Evolutionary conservation across 2,888 invertebrate species (phyloP), one percentile per base, ranked within the genome.

Genomic region (Pachymerium ferrugineum): DNA sequence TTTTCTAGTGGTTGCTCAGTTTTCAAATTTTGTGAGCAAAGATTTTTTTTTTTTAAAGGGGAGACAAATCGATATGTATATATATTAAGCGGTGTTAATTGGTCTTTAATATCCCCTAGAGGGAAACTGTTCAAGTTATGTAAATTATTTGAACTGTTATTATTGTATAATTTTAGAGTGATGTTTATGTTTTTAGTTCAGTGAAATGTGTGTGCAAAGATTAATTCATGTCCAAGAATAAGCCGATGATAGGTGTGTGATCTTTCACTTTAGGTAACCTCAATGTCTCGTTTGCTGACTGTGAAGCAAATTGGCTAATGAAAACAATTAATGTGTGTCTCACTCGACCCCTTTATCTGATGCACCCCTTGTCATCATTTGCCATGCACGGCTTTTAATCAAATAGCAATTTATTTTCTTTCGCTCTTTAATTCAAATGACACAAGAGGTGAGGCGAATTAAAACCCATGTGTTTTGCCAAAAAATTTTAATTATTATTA

Each of bases 321-420:
- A 25, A 54, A 54, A 54, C 54, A 54, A 54, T 54, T 54, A 54
- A 54, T 54, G 54, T 25, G 22, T 19, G 54, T 54, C 54, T 54
- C 54, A 54, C 54, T 54, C 54, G 54, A 54, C 54, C 54, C 54
- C 54, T 54, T 54, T 54, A 54, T 54, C 54, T 54, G 54, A 54
- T 54, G 54, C 54, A 54, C 54, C 54, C 28, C 54, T 54, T 54
- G 54, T 54, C 54, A 54, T 54, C 54, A 54, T 54, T 54, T 54
- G 54, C 54, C 25, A 54, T 54, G 54, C 54, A 54, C 22, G 54
- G 25, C 54, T 54, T 54, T 54, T 54, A 54, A 54, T 54, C 54
- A 19, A 54, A 4, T 54, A 28, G 54, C 54, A 54, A 54, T 54
- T 54, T 54, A 54, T 54, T 54, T 54, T 54, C 54, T 54, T 54